These are phyloP conservation scores for Triplophysa rosa DNA, from an alignment of 2,113 vertebrate genomes.

Conservation along the genomic window DNA sequence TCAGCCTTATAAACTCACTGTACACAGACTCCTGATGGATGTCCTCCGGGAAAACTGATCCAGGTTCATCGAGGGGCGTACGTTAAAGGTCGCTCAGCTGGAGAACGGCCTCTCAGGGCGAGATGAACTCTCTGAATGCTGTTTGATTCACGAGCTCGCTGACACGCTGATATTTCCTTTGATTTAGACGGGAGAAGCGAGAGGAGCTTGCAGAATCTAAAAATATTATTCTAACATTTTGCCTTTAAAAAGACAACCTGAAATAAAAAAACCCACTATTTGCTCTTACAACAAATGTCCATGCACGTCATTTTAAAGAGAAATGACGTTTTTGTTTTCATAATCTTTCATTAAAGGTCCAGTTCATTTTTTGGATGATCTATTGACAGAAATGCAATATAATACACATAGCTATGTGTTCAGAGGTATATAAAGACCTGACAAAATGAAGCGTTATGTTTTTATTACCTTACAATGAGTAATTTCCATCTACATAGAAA, in stretches of 20 bases:
- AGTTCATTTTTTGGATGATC: too few species aligned
- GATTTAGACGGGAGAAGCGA: conserved; percentile 14
- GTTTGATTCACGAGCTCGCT: conserved; percentile 13
- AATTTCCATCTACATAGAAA: too few species aligned
- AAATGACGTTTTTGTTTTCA: too few species aligned
- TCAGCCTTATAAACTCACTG: not conserved
- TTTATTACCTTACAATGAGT: too few species aligned
- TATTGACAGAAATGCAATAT: too few species aligned
- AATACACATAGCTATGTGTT: too few species aligned
- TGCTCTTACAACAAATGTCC: too few species aligned
- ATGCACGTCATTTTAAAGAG: too few species aligned
- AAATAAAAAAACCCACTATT: too few species aligned
- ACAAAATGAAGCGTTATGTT: too few species aligned
- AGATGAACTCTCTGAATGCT: conserved; percentile 29
- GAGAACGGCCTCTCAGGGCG: not conserved
- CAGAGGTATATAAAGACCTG: too few species aligned
- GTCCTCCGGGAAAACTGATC: conserved; percentile 51
- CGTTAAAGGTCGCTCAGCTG: conserved; percentile 52
- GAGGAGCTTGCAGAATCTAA: not conserved
- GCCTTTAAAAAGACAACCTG: not conserved
- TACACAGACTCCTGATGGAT: conserved; percentile 34
- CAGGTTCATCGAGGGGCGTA: conserved; percentile 27
- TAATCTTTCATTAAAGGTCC: too few species aligned
- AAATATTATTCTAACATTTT: not conserved
- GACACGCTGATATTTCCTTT: conserved; percentile 21